Percentiles rank a stretch among this genome's conserved stretches.
Evolutionary conservation across 2,797 vertebrate genomes (phyloP).

Genomic region (Anas bahamensis): DNA sequence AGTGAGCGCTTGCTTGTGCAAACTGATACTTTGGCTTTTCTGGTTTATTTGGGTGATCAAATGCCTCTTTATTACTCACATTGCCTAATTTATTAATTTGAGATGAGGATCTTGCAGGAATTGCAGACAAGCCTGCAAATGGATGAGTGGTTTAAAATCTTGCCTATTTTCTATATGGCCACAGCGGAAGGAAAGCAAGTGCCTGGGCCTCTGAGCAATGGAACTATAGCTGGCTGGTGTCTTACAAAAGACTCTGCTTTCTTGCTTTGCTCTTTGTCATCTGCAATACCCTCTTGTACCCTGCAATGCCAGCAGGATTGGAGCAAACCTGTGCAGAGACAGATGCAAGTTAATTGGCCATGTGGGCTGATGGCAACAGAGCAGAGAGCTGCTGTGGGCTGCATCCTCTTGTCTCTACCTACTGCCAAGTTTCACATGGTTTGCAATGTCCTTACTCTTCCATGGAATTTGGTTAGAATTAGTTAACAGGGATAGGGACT

Average conservation of each 20-base stretch:
- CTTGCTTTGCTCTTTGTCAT: background rate
- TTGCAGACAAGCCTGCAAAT: background rate
- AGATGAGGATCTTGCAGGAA: background rate
- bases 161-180: background rate
- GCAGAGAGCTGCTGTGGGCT: background rate
- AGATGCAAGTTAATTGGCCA: background rate
- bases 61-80: background rate
- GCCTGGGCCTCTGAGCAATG: background rate
- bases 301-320: background rate
- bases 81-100: background rate
- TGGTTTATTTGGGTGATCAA: background rate
- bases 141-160: background rate
- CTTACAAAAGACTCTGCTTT: background rate
- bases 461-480: background rate
- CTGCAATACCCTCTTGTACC: background rate
- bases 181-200: background rate
- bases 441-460: fast-evolving
- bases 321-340: background rate
- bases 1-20: background rate
- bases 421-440: background rate
- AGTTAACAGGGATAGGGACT: background rate
- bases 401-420: background rate
- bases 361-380: background rate
- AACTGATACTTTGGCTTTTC: background rate
- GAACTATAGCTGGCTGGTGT: background rate